A percentile compares a stretch with the other conserved stretches of the same genome.
phyloP scores from a whole-genome alignment of 2,888 invertebrate genomes.

The Lumbricus terrestris region DNA sequence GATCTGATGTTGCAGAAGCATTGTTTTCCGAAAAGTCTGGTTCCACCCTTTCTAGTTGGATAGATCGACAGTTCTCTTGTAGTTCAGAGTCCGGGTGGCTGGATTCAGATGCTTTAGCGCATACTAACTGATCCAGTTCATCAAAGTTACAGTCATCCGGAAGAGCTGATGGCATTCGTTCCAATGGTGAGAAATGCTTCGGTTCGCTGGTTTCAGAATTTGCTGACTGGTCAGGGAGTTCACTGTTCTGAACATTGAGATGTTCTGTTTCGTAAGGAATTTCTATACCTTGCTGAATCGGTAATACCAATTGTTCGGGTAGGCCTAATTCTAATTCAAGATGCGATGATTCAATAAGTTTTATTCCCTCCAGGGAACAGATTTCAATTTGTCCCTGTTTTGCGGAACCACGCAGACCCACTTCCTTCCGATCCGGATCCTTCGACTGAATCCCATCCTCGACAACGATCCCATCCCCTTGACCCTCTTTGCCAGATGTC shows the following conservation, averaged over 20 bases:
- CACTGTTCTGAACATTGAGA: neutral
- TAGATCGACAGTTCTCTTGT: neutral
- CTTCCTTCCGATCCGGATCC: neutral
- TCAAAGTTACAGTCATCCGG: neutral
- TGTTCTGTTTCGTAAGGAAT: neutral
- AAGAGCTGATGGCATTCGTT: neutral
- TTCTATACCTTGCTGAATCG: neutral
- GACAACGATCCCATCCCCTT: neutral
- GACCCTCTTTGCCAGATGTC: neutral
- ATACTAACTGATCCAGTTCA: neutral
- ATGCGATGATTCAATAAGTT: neutral
- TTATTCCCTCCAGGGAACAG: neutral
- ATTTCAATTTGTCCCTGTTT: neutral
- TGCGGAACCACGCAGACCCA: neutral
- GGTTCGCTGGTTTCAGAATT: neutral
- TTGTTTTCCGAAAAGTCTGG: neutral
- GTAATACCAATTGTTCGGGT: neutral
- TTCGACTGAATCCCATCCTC: neutral
- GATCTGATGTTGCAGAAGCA: neutral
- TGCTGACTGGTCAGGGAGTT: neutral
- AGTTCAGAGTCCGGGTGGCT: neutral
- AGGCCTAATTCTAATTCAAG: neutral
- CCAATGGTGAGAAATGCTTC: neutral
- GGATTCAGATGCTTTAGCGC: neutral
- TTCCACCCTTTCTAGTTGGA: neutral